Base-by-base conservation (phyloP, 1,140 invertebrate species). In the Lepidurus apus region DNA sequence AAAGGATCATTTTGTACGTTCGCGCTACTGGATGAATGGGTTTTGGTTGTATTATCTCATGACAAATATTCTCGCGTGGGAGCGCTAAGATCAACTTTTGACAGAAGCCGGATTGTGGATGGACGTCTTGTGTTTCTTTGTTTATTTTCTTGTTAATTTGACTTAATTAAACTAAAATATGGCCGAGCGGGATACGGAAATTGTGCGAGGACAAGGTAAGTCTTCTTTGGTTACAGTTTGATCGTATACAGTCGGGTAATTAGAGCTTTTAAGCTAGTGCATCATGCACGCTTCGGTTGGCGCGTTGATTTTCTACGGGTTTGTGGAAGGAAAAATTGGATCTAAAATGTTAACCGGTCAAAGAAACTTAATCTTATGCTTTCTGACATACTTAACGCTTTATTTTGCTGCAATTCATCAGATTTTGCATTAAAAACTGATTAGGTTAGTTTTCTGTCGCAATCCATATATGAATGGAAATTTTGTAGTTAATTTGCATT, bases 201-300 rank as follows among this genome's bases (percentile, higher is more conserved):
- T 0, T n/a, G 53, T 21, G 53, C n/a, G 53, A 21, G 17, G 17
- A 65, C 4, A 7, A 65, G 53, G 53, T 65, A 65, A 21, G 21
- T n/a, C 53, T n/a, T 7, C 7, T 65, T 65, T 65, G 1, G 13
- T 9, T n/a, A 17, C 13, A 17, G 21, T n/a, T 7, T 17, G 21
- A n/a, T 65, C 8, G 17, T n/a, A 21, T 65, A 17, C 0, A 17
- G 17, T 7, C 9, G 21, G 53, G 7, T 65, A 65, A 17, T 34
- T 65, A 17, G 53, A 13, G 1, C 17, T 65, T 65, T 65, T 11
- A 65, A 11, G 21, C 17, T n/a, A 9, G 21, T 65, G 10, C 21
- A 65, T 11, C 21, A 65, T 65, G 53, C 53, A 65, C 53, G 53
- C 53, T 65, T 65, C 17, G 53, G 17, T 65, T 65, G 53, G 53